Evolutionary conservation across 92 coral and sea anemone genomes (phyloP).

Genomic region (Phenganax marumi): DNA sequence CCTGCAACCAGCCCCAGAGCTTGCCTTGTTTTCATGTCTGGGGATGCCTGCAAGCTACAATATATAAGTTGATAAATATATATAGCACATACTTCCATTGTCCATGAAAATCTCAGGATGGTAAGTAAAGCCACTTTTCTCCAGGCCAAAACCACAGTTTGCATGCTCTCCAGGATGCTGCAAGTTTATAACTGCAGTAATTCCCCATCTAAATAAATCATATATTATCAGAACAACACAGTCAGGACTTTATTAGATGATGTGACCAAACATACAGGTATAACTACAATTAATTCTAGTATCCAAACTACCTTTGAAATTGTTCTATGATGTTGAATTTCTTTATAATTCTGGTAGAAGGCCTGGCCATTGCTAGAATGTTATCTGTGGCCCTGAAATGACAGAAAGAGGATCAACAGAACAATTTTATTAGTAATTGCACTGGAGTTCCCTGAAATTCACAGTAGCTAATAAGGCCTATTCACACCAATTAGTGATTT

Average conservation of each 20-base stretch:
- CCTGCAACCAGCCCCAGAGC: no score
- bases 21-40: no score
- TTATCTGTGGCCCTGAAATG: slow-evolving; percentile 75
- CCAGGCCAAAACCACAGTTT: slow-evolving; percentile 93
- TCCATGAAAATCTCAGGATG: slow-evolving; percentile 89
- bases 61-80: not conserved
- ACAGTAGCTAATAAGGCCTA: no score
- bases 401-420: not conserved
- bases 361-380: slow-evolving; percentile 90
- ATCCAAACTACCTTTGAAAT: slow-evolving; percentile 60
- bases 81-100: slow-evolving; percentile 63
- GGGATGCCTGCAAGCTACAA: no score
- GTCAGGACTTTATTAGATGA: not conserved
- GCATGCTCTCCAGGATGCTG: slow-evolving; percentile 96
- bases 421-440: not conserved
- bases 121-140: slow-evolving; percentile 88
- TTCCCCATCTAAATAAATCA: slow-evolving; percentile 59
- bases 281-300: not conserved
- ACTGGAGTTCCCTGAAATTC: no score
- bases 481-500: no score
- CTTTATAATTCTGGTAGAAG: slow-evolving; percentile 75
- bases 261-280: not conserved
- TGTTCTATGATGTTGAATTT: slow-evolving; percentile 70
- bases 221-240: not conserved
- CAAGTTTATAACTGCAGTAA: slow-evolving; percentile 82